Conservation (phyloP, 2,888 invertebrate genomes). For the Esperia sulphurella region DNA sequence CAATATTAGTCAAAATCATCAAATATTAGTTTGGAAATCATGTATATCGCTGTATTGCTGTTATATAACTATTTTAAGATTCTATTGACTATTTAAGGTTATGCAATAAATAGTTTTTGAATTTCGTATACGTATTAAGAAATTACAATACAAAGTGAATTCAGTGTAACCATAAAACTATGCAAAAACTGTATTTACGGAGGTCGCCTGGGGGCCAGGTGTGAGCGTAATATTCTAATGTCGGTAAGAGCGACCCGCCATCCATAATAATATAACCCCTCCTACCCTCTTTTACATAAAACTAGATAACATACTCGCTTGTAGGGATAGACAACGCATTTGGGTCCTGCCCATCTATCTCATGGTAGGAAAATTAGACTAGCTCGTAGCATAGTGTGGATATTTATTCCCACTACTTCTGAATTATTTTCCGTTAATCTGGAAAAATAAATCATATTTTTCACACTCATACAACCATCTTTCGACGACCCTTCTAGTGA, state of each 20-base stretch:
- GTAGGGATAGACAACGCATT: conserved; percentile 13
- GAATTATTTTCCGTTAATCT: not conserved
- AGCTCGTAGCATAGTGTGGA: not conserved
- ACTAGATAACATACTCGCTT: conserved; percentile 30
- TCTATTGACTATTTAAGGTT: too few species aligned
- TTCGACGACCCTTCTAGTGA: too few species aligned
- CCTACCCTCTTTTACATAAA: conserved; percentile 36
- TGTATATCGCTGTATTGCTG: too few species aligned
- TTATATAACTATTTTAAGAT: too few species aligned
- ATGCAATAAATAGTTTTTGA: too few species aligned
- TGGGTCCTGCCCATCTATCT: conserved; percentile 7
- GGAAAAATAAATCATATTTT: too few species aligned
- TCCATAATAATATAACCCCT: conserved; percentile 65
- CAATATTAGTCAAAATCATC: too few species aligned
- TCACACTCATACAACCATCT: too few species aligned
- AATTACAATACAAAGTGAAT: conserved; percentile 42
- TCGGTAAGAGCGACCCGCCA: conserved; percentile 60
- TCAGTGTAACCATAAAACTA: conserved; percentile 42
- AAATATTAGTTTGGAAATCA: too few species aligned
- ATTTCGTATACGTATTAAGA: conserved; percentile 6
- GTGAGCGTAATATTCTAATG: conserved; percentile 71
- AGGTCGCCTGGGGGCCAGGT: conserved; percentile 55
- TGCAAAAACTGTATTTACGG: conserved; percentile 61
- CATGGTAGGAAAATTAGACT: conserved; percentile 2
- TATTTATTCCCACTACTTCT: not conserved